phyloP scores from a whole-genome alignment of 2,113 vertebrate genomes.

The Larimichthys crocea region DNA sequence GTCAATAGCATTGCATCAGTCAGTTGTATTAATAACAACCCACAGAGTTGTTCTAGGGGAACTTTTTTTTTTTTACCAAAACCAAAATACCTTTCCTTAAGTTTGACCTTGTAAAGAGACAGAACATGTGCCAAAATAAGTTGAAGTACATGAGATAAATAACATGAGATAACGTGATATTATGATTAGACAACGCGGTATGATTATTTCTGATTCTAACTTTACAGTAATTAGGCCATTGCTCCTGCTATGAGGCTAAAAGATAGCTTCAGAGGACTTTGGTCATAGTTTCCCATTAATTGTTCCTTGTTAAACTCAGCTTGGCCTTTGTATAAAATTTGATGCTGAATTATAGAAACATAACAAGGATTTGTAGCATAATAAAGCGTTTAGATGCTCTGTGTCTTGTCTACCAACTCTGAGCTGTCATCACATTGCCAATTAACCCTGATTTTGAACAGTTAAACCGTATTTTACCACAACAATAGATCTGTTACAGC shows the following conservation, averaged over 20 bases:
- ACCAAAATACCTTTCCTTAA: too few species aligned
- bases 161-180: background rate
- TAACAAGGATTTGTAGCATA: background rate
- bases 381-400: background rate
- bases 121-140: background rate
- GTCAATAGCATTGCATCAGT: conserved; percentile 6
- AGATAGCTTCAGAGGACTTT: too few species aligned
- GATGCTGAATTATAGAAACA: conserved; percentile 4
- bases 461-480: conserved; percentile 19
- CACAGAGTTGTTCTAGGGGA: background rate
- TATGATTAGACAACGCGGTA: background rate
- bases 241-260: too few species aligned
- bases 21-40: conserved; percentile 4
- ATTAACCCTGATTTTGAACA: background rate
- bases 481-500: background rate
- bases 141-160: background rate
- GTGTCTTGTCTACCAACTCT: background rate
- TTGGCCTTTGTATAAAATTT: conserved; percentile 1
- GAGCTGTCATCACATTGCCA: background rate
- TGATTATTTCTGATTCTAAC: background rate
- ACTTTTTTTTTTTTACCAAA: background rate
- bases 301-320: conserved; percentile 7
- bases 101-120: background rate
- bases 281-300: too few species aligned
- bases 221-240: too few species aligned